Evolutionary conservation across 2,888 invertebrate species (phyloP), one percentile per base, ranked within the genome.

Genomic region (Caenorhabditis sp.): DNA sequence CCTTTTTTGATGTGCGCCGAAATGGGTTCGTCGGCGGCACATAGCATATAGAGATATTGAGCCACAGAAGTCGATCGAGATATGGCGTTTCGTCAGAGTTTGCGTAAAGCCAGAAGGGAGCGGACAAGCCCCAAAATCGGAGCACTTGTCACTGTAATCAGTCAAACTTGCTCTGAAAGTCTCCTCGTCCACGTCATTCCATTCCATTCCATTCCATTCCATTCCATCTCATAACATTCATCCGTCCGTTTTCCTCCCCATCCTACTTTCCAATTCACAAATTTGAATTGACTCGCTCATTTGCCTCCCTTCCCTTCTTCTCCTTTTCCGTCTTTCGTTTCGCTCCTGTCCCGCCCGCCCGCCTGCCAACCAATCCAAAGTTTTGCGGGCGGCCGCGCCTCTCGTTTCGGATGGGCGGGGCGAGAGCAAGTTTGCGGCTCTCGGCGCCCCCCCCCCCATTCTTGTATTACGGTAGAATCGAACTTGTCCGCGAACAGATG

Each of bases 1-100:
- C 2, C 22, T 53, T 55, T 45, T 65, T 65, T 65, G 65, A 65
- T 65, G 65, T 55, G 55, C 56, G 55, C 45, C 65, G 55, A 3
- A 35, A 35, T n/a, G n/a, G n/a, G 32, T 32, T 8, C 32, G 32
- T 8, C 32, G 9, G 7, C 32, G 9, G 9, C 32, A 32, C 32
- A 6, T 8, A 6, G 7, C 9, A 6, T 32, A n/a, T n/a, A n/a
- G n/a, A n/a, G n/a, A n/a, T n/a, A n/a, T n/a, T n/a, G n/a, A n/a
- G n/a, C n/a, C n/a, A n/a, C n/a, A n/a, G n/a, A n/a, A n/a, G n/a
- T n/a, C n/a, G n/a, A n/a, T n/a, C n/a, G n/a, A n/a, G n/a, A n/a
- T n/a, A n/a, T n/a, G n/a, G n/a, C n/a, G n/a, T n/a, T n/a, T n/a
- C n/a, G n/a, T n/a, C n/a, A n/a, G n/a, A n/a, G n/a, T n/a, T n/a